phyloP scores from a whole-genome alignment of 2,113 vertebrate species.

The Coturnix japonica region DNA sequence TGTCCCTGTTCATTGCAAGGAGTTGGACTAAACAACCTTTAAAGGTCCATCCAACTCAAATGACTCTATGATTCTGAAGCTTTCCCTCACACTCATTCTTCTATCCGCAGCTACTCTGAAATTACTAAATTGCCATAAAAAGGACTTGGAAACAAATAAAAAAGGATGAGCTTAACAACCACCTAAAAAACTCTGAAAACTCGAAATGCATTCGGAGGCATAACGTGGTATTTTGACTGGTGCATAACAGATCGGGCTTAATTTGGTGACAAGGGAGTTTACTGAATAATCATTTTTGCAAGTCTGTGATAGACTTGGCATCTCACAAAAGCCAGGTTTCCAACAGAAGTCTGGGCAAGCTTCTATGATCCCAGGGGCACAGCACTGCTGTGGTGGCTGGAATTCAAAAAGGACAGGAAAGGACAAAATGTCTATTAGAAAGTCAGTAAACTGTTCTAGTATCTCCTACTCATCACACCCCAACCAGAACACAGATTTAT shows the following conservation, averaged over 20 bases:
- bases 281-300: neutral
- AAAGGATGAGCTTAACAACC: conserved; percentile 1
- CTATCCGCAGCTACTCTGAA: neutral
- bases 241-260: neutral
- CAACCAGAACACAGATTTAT: neutral
- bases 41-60: too few relatives aligned
- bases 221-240: neutral
- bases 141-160: neutral
- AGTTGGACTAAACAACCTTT: too few relatives aligned
- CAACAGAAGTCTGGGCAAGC: conserved; percentile 6
- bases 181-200: neutral
- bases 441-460: neutral
- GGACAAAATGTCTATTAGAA: neutral
- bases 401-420: neutral
- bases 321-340: neutral
- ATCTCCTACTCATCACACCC: neutral
- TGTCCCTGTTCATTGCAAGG: too few relatives aligned
- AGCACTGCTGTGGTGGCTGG: neutral
- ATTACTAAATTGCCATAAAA: neutral
- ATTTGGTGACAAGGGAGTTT: neutral
- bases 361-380: neutral
- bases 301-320: neutral
- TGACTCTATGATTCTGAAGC: neutral
- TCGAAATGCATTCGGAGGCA: neutral
- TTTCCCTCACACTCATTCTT: neutral